These are phyloP conservation scores for Microctenopoma steveboyesi DNA, from an alignment of 2,797 vertebrate species.

Conservation along the genomic window DNA sequence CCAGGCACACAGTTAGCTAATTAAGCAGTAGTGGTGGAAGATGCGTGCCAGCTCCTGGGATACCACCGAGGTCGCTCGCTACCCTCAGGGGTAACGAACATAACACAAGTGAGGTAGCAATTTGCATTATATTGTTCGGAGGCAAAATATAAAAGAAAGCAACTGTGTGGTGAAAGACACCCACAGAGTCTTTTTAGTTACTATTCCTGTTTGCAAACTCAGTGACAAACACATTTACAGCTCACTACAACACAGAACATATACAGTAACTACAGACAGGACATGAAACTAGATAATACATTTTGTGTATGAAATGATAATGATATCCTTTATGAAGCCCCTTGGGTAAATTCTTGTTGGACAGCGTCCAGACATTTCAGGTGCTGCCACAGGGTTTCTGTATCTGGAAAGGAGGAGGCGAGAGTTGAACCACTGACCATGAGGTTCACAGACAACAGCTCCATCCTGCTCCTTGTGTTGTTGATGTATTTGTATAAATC, in stretches of 20 bases:
- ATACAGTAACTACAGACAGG: background rate
- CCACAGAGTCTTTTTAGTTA: background rate
- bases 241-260: background rate
- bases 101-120: conserved; percentile 59
- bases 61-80: conserved; percentile 39
- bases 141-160: conserved; percentile 35
- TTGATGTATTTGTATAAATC: background rate
- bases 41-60: conserved; percentile 68
- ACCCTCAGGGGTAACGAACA: conserved; percentile 61
- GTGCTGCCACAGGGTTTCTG: too few species aligned
- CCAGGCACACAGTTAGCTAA: conserved; percentile 74
- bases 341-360: too few species aligned
- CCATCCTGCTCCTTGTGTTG: too few species aligned
- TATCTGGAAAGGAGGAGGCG: too few species aligned
- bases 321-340: too few species aligned
- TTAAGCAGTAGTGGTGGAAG: conserved; percentile 72
- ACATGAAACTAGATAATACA: too few species aligned
- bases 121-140: conserved; percentile 65
- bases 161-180: background rate
- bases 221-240: background rate
- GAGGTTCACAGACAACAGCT: too few species aligned
- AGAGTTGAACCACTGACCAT: too few species aligned
- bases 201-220: background rate
- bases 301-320: background rate
- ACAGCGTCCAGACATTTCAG: too few species aligned